Base-by-base conservation (phyloP, 2,113 vertebrate genomes). In the Tonatia bakeri region DNA sequence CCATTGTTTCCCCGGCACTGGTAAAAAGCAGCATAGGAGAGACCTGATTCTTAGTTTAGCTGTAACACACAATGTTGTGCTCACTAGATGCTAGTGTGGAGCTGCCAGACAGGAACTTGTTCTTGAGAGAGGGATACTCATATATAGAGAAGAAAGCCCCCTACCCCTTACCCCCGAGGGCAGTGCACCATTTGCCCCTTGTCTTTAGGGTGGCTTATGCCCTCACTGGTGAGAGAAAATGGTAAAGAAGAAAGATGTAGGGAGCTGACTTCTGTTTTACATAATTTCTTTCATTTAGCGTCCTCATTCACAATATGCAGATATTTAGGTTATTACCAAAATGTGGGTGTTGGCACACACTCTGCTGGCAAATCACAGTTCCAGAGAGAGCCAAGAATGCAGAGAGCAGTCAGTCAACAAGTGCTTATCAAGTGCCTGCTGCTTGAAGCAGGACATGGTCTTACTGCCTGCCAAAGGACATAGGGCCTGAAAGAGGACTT, bases 301-400 rank as follows among this genome's bases (percentile, higher is more conserved):
- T 47, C 33, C 52, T 94, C 85, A 93, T 75, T 96, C 73, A 94
- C 73, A 80, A 80, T 80, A 59, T 89, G 82, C 61, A 95, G 94
- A 93, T 96, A 96, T 96, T 95, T 95, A 92, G 86, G 77, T 90
- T 94, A 76, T 96, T 96, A 88, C 82, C 86, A 82, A 93, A 91
- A 95, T 86, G 86, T 95, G 94, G 94, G 82, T 94, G 86, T 96
- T 96, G 64, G 40, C 43, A 75, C 24, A 77, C 40, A 45, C 31
- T 89, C 56, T 90, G 40, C 69, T 95, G 80, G 92, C 76, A 77
- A 84, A 85, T 95, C 87, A 56, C 17, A 89, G 7, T 82, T 56
- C 15, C 14, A 26, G 6, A 0, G 2, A 82, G 85, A 91, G 93
- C 88, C 96, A 96, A 86, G 86, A 94, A 47, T 43, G 24, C 54